Conservation (phyloP, 2,797 vertebrate genomes). For the Brachyrhaphis roseni region DNA sequence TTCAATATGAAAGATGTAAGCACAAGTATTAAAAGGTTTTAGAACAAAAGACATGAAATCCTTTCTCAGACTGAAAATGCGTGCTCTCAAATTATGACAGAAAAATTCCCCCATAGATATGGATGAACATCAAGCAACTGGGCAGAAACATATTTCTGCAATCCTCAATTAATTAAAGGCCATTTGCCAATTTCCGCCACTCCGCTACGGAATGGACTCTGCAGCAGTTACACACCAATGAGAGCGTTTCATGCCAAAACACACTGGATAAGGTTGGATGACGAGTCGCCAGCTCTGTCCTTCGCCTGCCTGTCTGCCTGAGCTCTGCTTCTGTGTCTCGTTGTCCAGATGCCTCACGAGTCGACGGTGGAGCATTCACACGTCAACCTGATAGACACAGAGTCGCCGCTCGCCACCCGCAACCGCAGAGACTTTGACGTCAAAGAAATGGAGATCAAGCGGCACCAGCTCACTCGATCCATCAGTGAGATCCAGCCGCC, state of each 20-base stretch:
- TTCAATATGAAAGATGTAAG: too few species aligned
- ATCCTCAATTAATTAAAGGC: neutral
- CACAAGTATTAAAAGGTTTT: too few species aligned
- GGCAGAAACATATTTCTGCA: neutral
- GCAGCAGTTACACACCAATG: neutral
- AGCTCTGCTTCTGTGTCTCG: neutral
- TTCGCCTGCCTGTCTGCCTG: too few species aligned
- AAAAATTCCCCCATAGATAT: neutral
- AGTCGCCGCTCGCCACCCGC: constrained; percentile 93
- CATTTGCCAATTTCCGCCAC: neutral
- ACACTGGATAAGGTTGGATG: neutral
- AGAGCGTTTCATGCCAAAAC: neutral
- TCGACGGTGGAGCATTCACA: constrained; percentile 95
- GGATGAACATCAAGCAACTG: neutral
- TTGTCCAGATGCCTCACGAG: constrained; percentile 94
- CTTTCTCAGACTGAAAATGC: too few species aligned
- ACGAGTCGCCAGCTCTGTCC: too few species aligned
- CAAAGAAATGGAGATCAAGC: constrained; percentile 88
- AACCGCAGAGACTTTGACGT: constrained; percentile 90
- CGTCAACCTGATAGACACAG: constrained; percentile 86
- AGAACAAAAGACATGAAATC: too few species aligned
- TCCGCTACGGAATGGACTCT: neutral
- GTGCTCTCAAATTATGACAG: too few species aligned
- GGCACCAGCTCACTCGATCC: constrained; percentile 91
- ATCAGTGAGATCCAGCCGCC: constrained; percentile 96